These are phyloP conservation scores for Zaprionus camerounensis DNA, from an alignment of 1,140 invertebrate species.

Conservation along the genomic window DNA sequence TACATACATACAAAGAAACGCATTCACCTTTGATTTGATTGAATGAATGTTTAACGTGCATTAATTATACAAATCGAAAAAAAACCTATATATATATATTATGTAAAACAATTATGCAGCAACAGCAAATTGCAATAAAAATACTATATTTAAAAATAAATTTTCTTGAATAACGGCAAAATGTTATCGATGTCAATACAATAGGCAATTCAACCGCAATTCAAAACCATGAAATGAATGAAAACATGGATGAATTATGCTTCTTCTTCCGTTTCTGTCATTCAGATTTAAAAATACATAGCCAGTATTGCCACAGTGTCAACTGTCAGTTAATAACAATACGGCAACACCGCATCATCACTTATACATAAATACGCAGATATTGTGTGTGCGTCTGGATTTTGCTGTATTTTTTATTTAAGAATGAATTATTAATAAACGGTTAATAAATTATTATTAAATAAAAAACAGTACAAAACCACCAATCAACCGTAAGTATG, in stretches of 20 bases:
- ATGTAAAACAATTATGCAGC: slow-evolving; percentile 64
- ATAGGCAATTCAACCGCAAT: neutral
- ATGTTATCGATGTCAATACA: neutral
- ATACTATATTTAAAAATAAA: slow-evolving; percentile 40
- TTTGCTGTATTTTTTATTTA: slow-evolving; percentile 84
- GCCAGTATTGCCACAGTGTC: slow-evolving; percentile 31
- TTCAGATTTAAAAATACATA: neutral
- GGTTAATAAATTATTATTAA: slow-evolving; percentile 84
- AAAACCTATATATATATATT: slow-evolving; percentile 51
- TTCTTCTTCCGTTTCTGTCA: slow-evolving; percentile 36
- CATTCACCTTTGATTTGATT: slow-evolving; percentile 77
- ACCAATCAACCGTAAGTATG: slow-evolving; percentile 55
- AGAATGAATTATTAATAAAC: slow-evolving; percentile 82
- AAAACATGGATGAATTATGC: neutral
- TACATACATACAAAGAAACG: slow-evolving; percentile 31
- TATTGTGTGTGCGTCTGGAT: slow-evolving; percentile 72
- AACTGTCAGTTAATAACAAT: slow-evolving; percentile 34
- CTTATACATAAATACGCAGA: slow-evolving; percentile 53
- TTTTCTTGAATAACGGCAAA: neutral
- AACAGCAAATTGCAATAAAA: slow-evolving; percentile 67
- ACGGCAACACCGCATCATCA: slow-evolving; percentile 38
- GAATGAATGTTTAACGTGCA: slow-evolving; percentile 65
- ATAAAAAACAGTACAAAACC: slow-evolving; percentile 83
- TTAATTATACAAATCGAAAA: slow-evolving; percentile 66
- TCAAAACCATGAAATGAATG: neutral